Percentiles rank a stretch among this genome's conserved stretches.
These are phyloP conservation scores for Fulmarus glacialis DNA, from an alignment of 2,113 vertebrate genomes.

Conservation along the genomic window DNA sequence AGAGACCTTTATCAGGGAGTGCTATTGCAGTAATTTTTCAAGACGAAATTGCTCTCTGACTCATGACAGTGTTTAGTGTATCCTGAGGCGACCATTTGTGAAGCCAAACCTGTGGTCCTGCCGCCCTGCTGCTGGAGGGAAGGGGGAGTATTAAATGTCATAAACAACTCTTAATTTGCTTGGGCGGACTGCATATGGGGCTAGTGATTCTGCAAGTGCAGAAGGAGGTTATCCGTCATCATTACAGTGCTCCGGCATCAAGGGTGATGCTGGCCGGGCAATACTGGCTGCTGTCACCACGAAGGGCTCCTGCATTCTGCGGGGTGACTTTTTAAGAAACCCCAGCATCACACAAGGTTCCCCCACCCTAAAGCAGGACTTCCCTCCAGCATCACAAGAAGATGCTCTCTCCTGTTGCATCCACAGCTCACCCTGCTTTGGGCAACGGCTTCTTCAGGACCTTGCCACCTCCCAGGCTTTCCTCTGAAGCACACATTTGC, in stretches of 20 bases:
- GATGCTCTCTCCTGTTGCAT: background rate
- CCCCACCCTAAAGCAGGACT: background rate
- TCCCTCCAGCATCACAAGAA: background rate
- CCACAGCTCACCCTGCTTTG: background rate
- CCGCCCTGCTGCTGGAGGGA: background rate
- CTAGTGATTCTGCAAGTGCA: background rate
- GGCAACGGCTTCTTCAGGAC: background rate
- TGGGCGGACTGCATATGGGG: background rate
- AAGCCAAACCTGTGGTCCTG: conserved; percentile 45
- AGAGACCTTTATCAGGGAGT: conserved; percentile 21
- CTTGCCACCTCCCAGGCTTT: background rate
- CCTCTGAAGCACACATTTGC: background rate
- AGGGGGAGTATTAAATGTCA: conserved; percentile 43
- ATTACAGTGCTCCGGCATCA: background rate
- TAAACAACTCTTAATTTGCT: conserved; percentile 64
- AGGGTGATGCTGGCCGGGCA: background rate
- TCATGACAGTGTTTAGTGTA: conserved; percentile 54
- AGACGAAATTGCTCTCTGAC: conserved; percentile 39
- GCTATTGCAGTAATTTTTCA: conserved; percentile 65
- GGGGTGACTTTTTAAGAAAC: background rate
- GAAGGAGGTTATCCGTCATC: background rate
- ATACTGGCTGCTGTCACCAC: background rate
- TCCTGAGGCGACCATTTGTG: conserved; percentile 56
- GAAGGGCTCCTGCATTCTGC: background rate
- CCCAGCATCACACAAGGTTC: fast-evolving